Conservation (phyloP, 1,140 invertebrate species). For the Harpegnathos saltator region DNA sequence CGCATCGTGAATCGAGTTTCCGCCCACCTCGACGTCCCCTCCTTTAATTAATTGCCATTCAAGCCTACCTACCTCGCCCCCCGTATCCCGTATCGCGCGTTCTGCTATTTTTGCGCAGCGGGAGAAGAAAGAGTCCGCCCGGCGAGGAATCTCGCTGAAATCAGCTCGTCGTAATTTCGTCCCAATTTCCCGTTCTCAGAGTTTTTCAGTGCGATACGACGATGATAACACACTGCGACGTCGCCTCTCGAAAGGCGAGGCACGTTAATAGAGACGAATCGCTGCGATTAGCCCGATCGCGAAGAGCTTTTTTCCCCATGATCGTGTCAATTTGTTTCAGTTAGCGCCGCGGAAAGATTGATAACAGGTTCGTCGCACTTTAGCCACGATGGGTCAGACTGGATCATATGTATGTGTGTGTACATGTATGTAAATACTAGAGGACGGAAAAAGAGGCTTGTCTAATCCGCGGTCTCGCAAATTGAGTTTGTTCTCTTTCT, state of each 20-base stretch:
- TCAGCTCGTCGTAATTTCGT: background rate
- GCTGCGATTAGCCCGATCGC: constrained; percentile 28
- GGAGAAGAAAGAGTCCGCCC: background rate
- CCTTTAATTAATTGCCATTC: constrained; percentile 49
- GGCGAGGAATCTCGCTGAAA: background rate
- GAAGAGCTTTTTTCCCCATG: constrained; percentile 17
- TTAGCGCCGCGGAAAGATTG: background rate
- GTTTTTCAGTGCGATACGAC: background rate
- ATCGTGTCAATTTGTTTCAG: constrained; percentile 27
- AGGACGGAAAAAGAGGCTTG: background rate
- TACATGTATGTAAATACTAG: constrained; percentile 2
- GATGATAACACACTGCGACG: background rate
- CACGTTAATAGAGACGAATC: constrained; percentile 39
- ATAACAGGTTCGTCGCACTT: constrained; percentile 22
- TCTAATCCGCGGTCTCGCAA: background rate
- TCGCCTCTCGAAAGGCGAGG: constrained; percentile 7
- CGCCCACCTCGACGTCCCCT: constrained; percentile 16
- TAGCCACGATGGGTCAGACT: background rate
- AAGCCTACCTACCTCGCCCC: constrained; percentile 8
- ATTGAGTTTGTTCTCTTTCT: background rate
- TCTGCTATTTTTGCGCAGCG: too few relatives aligned
- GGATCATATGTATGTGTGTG: too few relatives aligned
- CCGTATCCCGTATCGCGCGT: too few relatives aligned
- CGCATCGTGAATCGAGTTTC: constrained; percentile 28
- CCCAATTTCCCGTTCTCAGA: constrained; percentile 42